Conservation (phyloP, 2,888 invertebrate species). For the Athetis lepigone region DNA sequence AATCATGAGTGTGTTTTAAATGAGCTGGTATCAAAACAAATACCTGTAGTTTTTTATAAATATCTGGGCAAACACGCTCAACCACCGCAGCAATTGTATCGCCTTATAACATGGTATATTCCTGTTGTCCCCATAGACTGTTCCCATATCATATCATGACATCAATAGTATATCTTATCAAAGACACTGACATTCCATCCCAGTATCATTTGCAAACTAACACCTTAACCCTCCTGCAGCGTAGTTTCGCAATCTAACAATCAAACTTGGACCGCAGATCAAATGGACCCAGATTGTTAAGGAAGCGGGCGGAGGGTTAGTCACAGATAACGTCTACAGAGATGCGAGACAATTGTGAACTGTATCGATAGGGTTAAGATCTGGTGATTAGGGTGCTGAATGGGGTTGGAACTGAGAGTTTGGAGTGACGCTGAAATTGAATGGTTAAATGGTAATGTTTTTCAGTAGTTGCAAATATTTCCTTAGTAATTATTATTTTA, state of each 20-base stretch:
- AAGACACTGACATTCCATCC: slow-evolving; percentile 1
- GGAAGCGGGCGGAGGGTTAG: slow-evolving; percentile 34
- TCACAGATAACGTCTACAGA: slow-evolving; percentile 42
- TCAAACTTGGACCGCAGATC: slow-evolving; percentile 46
- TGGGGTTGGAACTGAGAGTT: neutral
- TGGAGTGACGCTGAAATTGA: neutral
- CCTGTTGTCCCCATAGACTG: no score
- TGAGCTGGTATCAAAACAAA: no score
- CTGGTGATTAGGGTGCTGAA: slow-evolving; percentile 8
- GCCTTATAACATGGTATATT: no score
- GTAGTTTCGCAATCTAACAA: slow-evolving; percentile 42
- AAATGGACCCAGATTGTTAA: slow-evolving; percentile 42
- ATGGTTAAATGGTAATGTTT: no score
- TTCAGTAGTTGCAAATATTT: no score
- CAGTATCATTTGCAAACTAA: slow-evolving; percentile 29
- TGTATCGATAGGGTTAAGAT: slow-evolving; percentile 31
- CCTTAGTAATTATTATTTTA: no score
- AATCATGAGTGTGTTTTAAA: no score
- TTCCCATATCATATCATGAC: no score
- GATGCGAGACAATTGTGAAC: slow-evolving; percentile 33
- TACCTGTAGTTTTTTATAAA: no score
- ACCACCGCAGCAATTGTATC: no score
- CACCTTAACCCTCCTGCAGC: slow-evolving; percentile 9
- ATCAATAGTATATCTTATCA: no score
- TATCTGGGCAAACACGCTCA: no score